Conservation (phyloP, 2,113 vertebrate genomes). For the Osmerus eperlanus region DNA sequence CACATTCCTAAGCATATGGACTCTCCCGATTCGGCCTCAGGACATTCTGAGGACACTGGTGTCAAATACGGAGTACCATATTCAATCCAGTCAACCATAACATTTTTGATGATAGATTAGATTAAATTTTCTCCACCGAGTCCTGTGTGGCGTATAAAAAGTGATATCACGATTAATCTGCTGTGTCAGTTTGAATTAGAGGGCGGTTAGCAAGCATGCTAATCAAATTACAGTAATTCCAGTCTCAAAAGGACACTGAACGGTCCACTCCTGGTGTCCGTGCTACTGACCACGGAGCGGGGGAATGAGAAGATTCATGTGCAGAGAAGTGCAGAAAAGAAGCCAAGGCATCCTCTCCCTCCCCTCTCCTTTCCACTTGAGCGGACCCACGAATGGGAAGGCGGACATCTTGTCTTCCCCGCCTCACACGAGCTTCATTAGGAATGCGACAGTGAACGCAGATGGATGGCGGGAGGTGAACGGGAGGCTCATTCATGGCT, state of each 20-base stretch:
- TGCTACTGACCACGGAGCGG: too few relatives aligned
- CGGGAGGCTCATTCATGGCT: constrained; percentile 2
- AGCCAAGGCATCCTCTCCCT: too few relatives aligned
- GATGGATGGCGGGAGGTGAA: background rate
- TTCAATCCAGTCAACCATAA: constrained; percentile 60
- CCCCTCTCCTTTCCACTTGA: background rate
- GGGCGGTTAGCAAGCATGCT: constrained; percentile 52
- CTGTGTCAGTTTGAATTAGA: constrained; percentile 51
- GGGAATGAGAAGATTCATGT: too few relatives aligned
- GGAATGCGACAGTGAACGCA: constrained; percentile 20
- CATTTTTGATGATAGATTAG: constrained; percentile 32
- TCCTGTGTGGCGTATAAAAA: constrained; percentile 30
- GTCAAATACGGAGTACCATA: constrained; percentile 63
- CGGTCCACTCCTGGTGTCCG: too few relatives aligned
- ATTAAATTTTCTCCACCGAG: constrained; percentile 27
- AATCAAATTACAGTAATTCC: constrained; percentile 46
- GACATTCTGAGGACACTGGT: constrained; percentile 38
- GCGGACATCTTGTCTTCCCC: constrained; percentile 19
- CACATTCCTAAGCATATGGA: constrained; percentile 5
- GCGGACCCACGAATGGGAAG: constrained; percentile 19
- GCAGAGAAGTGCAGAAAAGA: too few relatives aligned
- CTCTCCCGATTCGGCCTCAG: constrained; percentile 23
- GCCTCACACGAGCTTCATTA: constrained; percentile 33
- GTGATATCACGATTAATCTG: constrained; percentile 30
- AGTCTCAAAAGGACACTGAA: too few relatives aligned